These are phyloP conservation scores for Microtus oregoni DNA, from an alignment of 2,113 vertebrate genomes.

Conservation along the genomic window DNA sequence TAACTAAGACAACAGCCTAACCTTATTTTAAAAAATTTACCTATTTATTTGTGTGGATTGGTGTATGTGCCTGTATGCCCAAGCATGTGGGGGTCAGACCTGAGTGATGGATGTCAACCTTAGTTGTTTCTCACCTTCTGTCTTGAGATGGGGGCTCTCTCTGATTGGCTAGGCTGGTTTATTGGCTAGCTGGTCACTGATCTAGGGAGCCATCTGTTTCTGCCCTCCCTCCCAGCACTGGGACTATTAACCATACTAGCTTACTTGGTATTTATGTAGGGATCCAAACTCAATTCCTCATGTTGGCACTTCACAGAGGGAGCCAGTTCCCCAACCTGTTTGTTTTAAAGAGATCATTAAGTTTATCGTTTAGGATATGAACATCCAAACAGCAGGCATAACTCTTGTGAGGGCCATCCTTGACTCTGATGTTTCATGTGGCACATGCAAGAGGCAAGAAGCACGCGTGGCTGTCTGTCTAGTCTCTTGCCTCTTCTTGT, in stretches of 20 bases:
- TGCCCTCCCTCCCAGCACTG: background rate
- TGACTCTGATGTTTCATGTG: background rate
- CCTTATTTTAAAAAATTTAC: background rate
- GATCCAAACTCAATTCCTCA: background rate
- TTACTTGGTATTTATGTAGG: background rate
- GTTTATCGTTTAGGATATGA: background rate
- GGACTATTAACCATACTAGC: too few relatives aligned
- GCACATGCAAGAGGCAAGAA: background rate
- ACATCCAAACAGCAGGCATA: background rate
- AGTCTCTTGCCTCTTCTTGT: background rate
- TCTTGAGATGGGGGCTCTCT: background rate
- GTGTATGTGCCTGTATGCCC: background rate
- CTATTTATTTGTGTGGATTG: background rate
- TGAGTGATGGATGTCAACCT: background rate
- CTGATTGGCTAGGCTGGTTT: background rate
- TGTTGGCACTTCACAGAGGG: too few relatives aligned
- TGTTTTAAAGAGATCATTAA: background rate
- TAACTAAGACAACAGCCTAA: background rate
- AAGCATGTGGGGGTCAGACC: background rate
- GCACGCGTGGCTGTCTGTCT: background rate
- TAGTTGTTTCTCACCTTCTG: background rate
- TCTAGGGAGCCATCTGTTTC: background rate
- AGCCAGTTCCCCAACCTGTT: background rate
- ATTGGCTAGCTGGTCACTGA: too few relatives aligned
- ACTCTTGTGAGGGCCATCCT: background rate